phyloP scores from a whole-genome alignment of 2,888 invertebrate species.

The Rutpela maculata region DNA sequence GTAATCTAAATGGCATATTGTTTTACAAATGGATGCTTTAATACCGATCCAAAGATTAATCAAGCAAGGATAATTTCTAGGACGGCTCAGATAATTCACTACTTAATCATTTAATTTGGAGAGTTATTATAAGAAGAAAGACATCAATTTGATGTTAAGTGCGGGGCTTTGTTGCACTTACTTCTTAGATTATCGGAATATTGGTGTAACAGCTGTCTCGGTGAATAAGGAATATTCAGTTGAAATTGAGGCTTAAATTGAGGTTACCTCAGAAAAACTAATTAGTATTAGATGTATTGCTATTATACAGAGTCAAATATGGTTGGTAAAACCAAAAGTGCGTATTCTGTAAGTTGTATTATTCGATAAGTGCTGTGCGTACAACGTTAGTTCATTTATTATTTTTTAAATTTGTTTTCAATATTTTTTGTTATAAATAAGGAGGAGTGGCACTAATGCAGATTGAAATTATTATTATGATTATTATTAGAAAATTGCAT shows the following conservation, averaged over 20 bases:
- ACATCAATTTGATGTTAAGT: slow-evolving; percentile 1
- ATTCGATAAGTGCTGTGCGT: too few relatives aligned
- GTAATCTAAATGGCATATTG: slow-evolving; percentile 56
- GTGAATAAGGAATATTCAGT: background rate
- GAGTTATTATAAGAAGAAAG: slow-evolving; percentile 2
- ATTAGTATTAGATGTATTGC: too few relatives aligned
- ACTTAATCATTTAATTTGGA: slow-evolving; percentile 26
- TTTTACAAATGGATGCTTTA: slow-evolving; percentile 54
- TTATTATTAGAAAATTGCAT: too few relatives aligned
- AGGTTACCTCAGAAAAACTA: background rate
- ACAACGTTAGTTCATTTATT: too few relatives aligned
- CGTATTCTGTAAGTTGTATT: too few relatives aligned
- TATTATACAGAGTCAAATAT: too few relatives aligned
- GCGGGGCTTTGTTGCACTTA: slow-evolving; percentile 8
- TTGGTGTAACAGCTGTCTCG: background rate
- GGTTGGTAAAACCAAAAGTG: too few relatives aligned
- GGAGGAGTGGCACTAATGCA: too few relatives aligned
- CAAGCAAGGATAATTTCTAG: slow-evolving; percentile 40
- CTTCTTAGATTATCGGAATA: background rate
- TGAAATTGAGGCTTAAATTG: background rate
- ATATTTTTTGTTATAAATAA: too few relatives aligned
- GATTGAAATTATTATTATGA: too few relatives aligned
- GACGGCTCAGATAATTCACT: slow-evolving; percentile 18
- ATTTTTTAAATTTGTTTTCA: too few relatives aligned
- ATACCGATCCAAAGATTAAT: slow-evolving; percentile 53